Conservation (phyloP, 2,797 vertebrate genomes). For the Gambusia yucatana region DNA sequence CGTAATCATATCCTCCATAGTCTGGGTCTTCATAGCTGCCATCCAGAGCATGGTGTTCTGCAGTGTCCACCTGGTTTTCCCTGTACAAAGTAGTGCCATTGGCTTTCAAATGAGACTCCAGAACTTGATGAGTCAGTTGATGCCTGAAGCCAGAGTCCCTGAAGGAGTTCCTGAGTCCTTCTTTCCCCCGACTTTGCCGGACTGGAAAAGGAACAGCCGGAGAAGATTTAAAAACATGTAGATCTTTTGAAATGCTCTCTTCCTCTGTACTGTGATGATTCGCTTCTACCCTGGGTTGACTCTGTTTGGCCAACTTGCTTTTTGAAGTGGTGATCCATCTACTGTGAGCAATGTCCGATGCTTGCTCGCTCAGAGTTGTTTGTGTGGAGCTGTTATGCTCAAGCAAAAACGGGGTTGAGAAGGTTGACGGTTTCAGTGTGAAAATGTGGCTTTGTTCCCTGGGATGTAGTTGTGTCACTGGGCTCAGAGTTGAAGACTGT, state of each 20-base stretch:
- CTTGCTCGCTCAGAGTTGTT: conserved; percentile 21
- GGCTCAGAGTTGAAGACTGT: conserved; percentile 48
- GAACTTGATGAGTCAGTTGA: conserved; percentile 58
- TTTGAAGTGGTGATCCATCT: conserved; percentile 41
- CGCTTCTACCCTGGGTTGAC: conserved; percentile 17
- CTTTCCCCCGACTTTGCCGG: conserved; percentile 72
- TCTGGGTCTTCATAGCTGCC: conserved; percentile 81
- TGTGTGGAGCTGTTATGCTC: conserved; percentile 34
- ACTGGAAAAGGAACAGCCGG: conserved; percentile 56
- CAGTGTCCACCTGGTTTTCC: conserved; percentile 77
- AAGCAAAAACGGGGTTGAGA: conserved; percentile 20
- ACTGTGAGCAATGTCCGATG: conserved; percentile 46
- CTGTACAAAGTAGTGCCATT: conserved; percentile 82
- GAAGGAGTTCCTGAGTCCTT: conserved; percentile 69
- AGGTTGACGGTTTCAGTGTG: conserved; percentile 37
- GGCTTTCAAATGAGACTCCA: conserved; percentile 74
- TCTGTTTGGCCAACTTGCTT: conserved; percentile 36
- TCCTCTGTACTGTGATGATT: conserved; percentile 68
- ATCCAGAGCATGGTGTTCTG: conserved; percentile 78
- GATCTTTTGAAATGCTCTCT: conserved; percentile 47
- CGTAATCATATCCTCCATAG: conserved; percentile 87
- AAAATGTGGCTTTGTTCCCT: conserved; percentile 47
- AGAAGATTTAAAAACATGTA: conserved; percentile 52
- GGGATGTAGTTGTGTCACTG: conserved; percentile 48
- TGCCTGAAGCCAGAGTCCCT: conserved; percentile 37